Evolutionary conservation across 2,113 vertebrate species (phyloP).

Genomic region (Pogonocichla stellata): DNA sequence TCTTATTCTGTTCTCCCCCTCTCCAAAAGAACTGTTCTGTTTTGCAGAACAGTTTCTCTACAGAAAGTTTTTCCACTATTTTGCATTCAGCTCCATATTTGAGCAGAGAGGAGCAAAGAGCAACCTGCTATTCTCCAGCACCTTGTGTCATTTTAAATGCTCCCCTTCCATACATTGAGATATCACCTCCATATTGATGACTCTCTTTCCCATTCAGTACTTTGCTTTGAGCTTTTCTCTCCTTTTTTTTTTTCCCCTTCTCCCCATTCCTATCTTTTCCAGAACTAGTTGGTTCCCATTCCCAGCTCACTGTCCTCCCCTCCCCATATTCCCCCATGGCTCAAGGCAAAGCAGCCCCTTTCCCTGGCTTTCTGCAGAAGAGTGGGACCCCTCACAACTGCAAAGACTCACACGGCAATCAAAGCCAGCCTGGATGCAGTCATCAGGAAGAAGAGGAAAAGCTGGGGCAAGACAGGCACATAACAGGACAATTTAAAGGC

Average conservation of each 20-base stretch:
- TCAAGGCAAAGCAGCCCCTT: not conserved
- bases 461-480: not conserved
- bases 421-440: not conserved
- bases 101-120: not conserved
- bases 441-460: not conserved
- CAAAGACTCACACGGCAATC: not conserved
- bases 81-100: not conserved
- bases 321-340: fast-evolving
- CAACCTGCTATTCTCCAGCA: not conserved
- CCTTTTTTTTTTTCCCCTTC: not conserved
- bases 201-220: not conserved
- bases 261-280: not conserved
- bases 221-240: not conserved
- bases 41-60: not conserved
- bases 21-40: not conserved
- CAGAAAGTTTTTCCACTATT: not conserved
- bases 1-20: not conserved
- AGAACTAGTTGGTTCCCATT: not conserved
- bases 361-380: not conserved
- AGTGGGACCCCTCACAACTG: not conserved
- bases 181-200: not conserved
- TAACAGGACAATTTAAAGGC: not conserved
- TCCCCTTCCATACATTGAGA: not conserved
- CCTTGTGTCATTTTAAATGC: not conserved
- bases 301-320: not conserved